These are phyloP conservation scores for Cryptoblepharus egeriae DNA, from an alignment of 2,797 vertebrate genomes.

Conservation along the genomic window DNA sequence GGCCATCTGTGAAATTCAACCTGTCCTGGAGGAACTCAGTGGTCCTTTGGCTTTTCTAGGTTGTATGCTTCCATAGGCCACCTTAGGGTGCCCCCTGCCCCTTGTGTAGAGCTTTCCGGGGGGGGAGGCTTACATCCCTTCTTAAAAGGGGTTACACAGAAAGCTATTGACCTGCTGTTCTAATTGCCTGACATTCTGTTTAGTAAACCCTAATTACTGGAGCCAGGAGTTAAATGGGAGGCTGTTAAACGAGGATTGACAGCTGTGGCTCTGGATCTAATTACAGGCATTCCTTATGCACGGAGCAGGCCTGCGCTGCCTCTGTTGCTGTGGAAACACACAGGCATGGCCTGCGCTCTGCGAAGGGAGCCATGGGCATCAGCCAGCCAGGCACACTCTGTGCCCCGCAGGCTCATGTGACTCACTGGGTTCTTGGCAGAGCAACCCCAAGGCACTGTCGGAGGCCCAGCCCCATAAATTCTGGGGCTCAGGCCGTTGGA, in stretches of 20 bases:
- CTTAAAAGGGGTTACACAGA: conserved; percentile 23
- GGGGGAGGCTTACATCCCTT: background rate
- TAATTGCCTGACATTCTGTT: conserved; percentile 51
- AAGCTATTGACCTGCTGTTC: conserved; percentile 43
- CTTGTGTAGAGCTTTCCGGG: background rate
- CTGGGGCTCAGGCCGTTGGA: background rate
- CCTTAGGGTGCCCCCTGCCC: background rate
- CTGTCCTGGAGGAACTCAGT: too few relatives aligned
- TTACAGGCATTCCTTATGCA: conserved; percentile 36
- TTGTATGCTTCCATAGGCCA: background rate
- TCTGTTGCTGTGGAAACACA: conserved; percentile 34
- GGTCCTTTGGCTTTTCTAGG: background rate
- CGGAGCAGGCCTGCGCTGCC: background rate
- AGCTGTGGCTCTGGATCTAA: conserved; percentile 40
- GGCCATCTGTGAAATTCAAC: background rate
- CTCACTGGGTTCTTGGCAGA: background rate
- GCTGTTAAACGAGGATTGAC: conserved; percentile 49
- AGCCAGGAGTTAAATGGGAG: conserved; percentile 46
- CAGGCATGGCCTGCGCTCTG: conserved; percentile 3
- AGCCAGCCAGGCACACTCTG: background rate
- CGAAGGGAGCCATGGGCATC: background rate
- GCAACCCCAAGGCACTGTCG: background rate
- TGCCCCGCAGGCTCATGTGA: background rate
- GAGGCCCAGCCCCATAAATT: too few relatives aligned
- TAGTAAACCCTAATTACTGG: conserved; percentile 52